phyloP scores from a whole-genome alignment of 2,113 vertebrate genomes.

The Merops nubicus region DNA sequence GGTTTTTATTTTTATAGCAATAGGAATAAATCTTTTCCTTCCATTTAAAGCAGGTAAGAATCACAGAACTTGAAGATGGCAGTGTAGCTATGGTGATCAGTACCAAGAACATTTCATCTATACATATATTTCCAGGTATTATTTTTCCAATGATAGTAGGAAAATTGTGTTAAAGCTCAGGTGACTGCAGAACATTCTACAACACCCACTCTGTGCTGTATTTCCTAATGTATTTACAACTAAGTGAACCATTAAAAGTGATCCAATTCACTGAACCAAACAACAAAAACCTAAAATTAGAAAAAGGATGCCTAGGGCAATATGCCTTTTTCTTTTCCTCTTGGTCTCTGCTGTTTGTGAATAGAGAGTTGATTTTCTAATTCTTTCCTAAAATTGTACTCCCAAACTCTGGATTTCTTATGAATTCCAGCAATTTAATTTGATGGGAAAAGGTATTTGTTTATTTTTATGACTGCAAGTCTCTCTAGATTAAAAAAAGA shows the following conservation, averaged over 20 bases:
- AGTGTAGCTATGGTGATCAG: accelerated
- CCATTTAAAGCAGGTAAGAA: neutral
- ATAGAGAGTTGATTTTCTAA: conserved; percentile 10
- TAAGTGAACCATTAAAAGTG: conserved; percentile 1
- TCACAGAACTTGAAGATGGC: accelerated
- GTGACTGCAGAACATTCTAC: neutral
- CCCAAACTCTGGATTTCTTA: neutral
- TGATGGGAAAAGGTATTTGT: neutral
- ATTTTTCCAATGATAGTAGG: neutral
- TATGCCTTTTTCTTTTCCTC: neutral
- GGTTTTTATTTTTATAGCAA: neutral
- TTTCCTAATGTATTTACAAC: neutral
- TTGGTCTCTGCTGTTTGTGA: conserved; percentile 9
- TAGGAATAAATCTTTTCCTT: neutral
- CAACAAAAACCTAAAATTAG: conserved; percentile 20
- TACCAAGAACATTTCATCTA: neutral
- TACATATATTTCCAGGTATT: neutral
- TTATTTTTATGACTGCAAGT: conserved; percentile 18
- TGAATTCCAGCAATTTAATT: neutral
- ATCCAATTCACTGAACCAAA: conserved; percentile 38
- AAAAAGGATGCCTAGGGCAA: conserved; percentile 3
- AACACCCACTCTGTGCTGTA: neutral
- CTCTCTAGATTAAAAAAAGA: neutral
- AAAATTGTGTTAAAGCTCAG: neutral
- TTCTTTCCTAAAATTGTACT: neutral